phyloP scores from a whole-genome alignment of 2,113 vertebrate species.

The Anhinga rufa region DNA sequence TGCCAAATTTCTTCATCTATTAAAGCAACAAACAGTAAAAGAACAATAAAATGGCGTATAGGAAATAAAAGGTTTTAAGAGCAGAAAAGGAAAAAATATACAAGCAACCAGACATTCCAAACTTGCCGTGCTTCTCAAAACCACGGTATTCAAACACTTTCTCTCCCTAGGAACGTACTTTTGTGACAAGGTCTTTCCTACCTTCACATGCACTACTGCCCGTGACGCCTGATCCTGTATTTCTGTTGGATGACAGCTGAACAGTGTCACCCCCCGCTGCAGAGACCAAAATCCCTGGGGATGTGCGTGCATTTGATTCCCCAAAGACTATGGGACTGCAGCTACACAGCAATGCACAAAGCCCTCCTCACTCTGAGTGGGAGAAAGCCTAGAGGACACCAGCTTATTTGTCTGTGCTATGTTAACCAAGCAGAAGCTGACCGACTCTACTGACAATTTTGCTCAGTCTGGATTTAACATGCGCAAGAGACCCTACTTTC shows the following conservation, averaged over 20 bases:
- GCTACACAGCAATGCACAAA: fast-evolving
- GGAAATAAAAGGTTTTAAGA: background rate
- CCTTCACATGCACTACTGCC: background rate
- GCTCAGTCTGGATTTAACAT: background rate
- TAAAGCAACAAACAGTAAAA: background rate
- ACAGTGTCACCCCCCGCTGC: background rate
- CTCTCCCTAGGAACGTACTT: background rate
- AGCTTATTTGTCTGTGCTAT: background rate
- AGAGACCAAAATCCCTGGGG: background rate
- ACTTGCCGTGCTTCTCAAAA: background rate
- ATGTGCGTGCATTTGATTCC: background rate
- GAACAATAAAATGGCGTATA: background rate
- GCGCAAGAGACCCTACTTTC: background rate
- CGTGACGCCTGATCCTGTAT: background rate
- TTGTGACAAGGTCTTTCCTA: background rate
- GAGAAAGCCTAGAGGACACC: background rate
- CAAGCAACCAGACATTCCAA: background rate
- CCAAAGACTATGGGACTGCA: background rate
- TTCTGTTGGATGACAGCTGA: background rate
- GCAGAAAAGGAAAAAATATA: background rate
- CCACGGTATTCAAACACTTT: background rate
- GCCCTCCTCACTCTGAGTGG: background rate
- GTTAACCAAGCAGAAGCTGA: background rate
- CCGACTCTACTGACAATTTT: background rate
- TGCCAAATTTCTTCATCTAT: too few species aligned